Evolutionary conservation across 1,140 invertebrate genomes (phyloP).

Genomic region (Sarcophaga peregrina): DNA sequence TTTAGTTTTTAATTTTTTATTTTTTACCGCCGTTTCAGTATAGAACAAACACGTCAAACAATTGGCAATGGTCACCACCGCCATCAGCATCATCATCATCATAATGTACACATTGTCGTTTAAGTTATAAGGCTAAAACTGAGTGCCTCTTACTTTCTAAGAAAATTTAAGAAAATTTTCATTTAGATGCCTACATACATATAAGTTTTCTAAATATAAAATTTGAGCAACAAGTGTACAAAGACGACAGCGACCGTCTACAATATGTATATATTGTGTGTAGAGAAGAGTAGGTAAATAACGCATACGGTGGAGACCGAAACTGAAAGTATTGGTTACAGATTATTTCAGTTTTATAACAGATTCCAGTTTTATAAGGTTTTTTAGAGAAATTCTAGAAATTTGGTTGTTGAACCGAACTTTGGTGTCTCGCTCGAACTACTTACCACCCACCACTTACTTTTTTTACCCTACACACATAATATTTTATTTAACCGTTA

Average conservation of each 20-base stretch:
- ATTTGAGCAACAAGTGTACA: constrained; percentile 40
- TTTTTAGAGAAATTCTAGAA: too few relatives aligned
- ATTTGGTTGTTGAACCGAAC: too few relatives aligned
- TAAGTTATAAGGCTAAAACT: neutral
- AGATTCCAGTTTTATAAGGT: too few relatives aligned
- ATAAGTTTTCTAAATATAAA: constrained; percentile 36
- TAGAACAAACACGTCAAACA: constrained; percentile 30
- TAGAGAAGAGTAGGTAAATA: neutral
- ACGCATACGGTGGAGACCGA: neutral
- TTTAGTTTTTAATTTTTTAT: neutral
- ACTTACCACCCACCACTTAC: too few relatives aligned
- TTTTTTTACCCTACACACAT: too few relatives aligned
- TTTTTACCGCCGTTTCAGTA: neutral
- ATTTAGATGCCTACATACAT: neutral
- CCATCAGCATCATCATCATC: too few relatives aligned
- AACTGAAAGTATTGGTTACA: neutral
- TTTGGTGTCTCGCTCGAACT: too few relatives aligned
- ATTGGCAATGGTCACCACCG: constrained; percentile 20
- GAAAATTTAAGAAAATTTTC: constrained; percentile 2
- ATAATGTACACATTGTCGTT: neutral
- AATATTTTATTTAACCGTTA: too few relatives aligned
- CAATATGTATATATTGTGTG: neutral
- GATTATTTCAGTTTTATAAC: neutral
- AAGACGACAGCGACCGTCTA: constrained; percentile 9
- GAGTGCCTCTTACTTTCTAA: constrained; percentile 7